Conservation (phyloP, 2,113 vertebrate genomes). For the Indicator maculatus region DNA sequence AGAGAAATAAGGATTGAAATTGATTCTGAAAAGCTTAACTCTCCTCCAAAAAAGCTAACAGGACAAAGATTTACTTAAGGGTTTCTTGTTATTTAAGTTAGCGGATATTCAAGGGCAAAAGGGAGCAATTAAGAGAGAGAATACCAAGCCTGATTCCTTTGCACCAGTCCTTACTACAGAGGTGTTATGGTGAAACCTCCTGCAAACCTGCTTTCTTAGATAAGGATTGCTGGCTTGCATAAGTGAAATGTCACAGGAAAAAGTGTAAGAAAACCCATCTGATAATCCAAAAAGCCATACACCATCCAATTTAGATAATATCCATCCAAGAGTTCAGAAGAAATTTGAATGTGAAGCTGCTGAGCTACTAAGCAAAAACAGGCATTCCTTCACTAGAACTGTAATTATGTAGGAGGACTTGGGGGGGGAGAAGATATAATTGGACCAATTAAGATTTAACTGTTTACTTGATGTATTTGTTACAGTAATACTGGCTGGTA, state of each 20-base stretch:
- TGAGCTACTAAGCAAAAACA: neutral
- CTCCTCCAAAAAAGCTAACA: neutral
- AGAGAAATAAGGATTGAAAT: neutral
- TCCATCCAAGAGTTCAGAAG: neutral
- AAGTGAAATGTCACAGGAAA: neutral
- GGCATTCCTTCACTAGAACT: neutral
- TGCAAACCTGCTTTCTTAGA: neutral
- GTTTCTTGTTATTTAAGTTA: neutral
- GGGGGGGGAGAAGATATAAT: neutral
- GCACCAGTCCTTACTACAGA: neutral
- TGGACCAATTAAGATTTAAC: neutral
- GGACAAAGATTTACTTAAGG: neutral
- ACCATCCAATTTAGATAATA: neutral
- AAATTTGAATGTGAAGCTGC: neutral
- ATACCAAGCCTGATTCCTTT: neutral
- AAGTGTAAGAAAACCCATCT: neutral
- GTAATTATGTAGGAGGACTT: neutral
- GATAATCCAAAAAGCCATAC: neutral
- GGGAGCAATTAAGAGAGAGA: neutral
- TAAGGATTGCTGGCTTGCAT: neutral
- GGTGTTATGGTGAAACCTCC: neutral
- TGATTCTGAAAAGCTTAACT: neutral
- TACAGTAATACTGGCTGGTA: neutral
- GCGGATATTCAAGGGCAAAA: neutral
- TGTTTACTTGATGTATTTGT: neutral